Percentiles rank a stretch among this genome's conserved stretches.
Conservation (phyloP, 2,797 vertebrate species). For the Neostethus bicornis region DNA sequence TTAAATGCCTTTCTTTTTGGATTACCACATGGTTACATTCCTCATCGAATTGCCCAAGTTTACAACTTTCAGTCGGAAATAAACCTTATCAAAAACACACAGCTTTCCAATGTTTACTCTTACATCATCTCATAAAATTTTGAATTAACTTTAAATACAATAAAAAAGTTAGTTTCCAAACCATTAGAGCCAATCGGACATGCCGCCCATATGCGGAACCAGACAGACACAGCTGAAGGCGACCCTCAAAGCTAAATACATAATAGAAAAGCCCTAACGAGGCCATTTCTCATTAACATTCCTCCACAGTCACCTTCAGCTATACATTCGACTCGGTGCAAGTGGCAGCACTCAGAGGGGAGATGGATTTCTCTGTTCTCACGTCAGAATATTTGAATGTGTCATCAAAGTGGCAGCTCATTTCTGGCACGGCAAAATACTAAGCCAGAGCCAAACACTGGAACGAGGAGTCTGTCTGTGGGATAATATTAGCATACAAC, state of each 20-base stretch:
- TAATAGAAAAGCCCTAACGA: conserved; percentile 21
- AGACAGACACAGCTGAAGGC: conserved; percentile 4
- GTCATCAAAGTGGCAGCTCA: conserved; percentile 58
- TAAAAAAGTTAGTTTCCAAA: neutral
- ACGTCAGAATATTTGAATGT: conserved; percentile 54
- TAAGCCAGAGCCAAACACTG: conserved; percentile 40
- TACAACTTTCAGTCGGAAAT: too few relatives aligned
- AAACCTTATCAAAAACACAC: neutral
- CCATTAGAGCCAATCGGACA: neutral
- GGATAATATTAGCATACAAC: conserved; percentile 46
- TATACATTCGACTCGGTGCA: conserved; percentile 21
- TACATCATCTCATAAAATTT: neutral
- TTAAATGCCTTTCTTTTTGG: too few relatives aligned
- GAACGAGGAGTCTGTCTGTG: conserved; percentile 46
- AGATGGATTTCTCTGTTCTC: conserved; percentile 48
- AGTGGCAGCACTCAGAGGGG: conserved; percentile 43
- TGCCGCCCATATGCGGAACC: conserved; percentile 4
- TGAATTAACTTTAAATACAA: conserved; percentile 5
- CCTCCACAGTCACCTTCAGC: conserved; percentile 48
- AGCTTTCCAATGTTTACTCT: too few relatives aligned
- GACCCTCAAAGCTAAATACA: conserved; percentile 29
- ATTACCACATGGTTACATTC: too few relatives aligned
- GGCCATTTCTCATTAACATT: conserved; percentile 50
- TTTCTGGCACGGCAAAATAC: conserved; percentile 35
- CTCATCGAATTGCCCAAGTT: too few relatives aligned